These are phyloP conservation scores for Penelope pileata DNA, from an alignment of 2,113 vertebrate species.

Conservation along the genomic window DNA sequence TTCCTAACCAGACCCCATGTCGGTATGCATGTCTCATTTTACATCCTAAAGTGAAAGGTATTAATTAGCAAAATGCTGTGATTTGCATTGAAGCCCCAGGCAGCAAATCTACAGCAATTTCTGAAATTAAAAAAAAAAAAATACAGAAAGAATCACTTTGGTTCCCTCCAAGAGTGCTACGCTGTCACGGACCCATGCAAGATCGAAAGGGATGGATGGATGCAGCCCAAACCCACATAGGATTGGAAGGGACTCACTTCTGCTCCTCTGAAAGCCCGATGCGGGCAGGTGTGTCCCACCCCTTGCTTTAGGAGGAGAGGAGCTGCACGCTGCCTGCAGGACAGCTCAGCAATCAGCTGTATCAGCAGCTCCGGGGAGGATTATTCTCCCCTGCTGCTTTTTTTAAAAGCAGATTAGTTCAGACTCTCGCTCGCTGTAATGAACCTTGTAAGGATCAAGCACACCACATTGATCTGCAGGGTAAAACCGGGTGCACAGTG, in stretches of 20 bases:
- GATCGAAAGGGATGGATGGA: neutral
- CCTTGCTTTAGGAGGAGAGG: neutral
- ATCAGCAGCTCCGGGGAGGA: conserved; percentile 33
- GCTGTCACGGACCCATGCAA: neutral
- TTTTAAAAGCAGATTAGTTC: conserved; percentile 77
- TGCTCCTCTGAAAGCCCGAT: neutral
- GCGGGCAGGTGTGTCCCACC: neutral
- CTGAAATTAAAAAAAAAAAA: neutral
- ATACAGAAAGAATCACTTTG: neutral
- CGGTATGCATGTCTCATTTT: neutral
- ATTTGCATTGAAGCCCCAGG: conserved; percentile 36
- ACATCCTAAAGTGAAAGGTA: neutral
- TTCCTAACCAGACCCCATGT: neutral
- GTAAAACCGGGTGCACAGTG: conserved; percentile 52
- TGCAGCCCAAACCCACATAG: neutral
- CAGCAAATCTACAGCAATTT: conserved; percentile 29
- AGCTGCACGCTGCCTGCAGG: conserved; percentile 8
- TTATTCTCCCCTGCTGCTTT: conserved; percentile 52
- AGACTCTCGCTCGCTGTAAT: conserved; percentile 74
- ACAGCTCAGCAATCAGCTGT: conserved; percentile 20
- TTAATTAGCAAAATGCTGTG: conserved; percentile 22
- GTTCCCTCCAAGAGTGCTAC: neutral
- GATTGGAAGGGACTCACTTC: neutral
- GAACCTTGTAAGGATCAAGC: conserved; percentile 64
- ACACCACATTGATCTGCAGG: conserved; percentile 40